phyloP scores from a whole-genome alignment of 2,888 invertebrate species.

The Sarcophaga variegata region DNA sequence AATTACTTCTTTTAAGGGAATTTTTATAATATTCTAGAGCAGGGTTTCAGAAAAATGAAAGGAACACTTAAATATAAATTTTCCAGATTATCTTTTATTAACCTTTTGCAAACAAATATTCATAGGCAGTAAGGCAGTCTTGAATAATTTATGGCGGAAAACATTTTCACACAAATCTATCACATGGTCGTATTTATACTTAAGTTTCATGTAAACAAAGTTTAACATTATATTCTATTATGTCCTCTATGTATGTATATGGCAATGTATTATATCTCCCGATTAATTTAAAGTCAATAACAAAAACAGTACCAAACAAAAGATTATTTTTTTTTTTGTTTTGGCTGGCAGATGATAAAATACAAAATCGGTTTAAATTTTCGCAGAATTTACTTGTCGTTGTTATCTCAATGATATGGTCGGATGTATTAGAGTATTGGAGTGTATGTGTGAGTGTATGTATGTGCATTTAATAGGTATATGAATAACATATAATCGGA shows the following conservation, averaged over 20 bases:
- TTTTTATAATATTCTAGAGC: too few species aligned
- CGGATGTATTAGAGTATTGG: neutral
- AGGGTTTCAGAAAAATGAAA: too few species aligned
- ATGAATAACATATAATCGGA: conserved; percentile 29
- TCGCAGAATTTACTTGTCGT: conserved; percentile 3
- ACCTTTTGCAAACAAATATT: too few species aligned
- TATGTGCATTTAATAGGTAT: conserved; percentile 1
- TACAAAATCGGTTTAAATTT: conserved; percentile 28
- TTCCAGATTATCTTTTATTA: too few species aligned
- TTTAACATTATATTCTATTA: conserved; percentile 22
- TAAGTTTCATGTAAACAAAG: conserved; percentile 36
- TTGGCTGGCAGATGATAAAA: neutral
- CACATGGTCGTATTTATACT: neutral
- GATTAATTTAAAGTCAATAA: neutral
- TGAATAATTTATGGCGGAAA: conserved; percentile 6
- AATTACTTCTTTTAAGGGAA: too few species aligned
- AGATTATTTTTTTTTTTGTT: neutral
- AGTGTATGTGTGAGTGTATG: neutral
- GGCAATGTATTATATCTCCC: too few species aligned
- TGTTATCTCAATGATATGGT: conserved; percentile 2
- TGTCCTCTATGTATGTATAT: neutral
- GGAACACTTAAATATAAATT: too few species aligned
- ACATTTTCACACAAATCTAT: neutral
- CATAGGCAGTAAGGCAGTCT: too few species aligned
- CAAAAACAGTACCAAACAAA: neutral